Conservation (phyloP, 1,140 invertebrate species). For the Eupristina koningsbergeri region DNA sequence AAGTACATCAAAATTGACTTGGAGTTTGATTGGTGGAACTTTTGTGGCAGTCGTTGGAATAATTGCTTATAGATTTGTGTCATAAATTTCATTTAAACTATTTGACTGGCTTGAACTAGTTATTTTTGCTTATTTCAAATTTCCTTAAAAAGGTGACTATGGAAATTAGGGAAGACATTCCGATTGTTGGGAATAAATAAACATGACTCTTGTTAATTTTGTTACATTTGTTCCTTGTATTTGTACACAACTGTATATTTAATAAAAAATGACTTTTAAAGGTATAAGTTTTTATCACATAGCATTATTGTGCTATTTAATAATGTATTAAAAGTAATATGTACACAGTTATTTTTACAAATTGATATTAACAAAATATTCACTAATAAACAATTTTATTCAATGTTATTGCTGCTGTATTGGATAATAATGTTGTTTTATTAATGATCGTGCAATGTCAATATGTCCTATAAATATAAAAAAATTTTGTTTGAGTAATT, state of each 20-base stretch:
- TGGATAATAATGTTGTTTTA: conserved; percentile 72
- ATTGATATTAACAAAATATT: conserved; percentile 42
- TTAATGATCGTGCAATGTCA: conserved; percentile 73
- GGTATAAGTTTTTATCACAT: conserved; percentile 37
- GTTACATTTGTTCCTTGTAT: conserved; percentile 51
- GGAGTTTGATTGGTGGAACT: conserved; percentile 68
- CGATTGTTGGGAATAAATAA: conserved; percentile 47
- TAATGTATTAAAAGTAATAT: conserved; percentile 47
- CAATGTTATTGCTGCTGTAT: conserved; percentile 28
- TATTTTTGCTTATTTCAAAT: conserved; percentile 25
- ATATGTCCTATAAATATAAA: conserved; percentile 74
- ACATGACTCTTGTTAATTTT: conserved; percentile 43
- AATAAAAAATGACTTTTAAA: conserved; percentile 50
- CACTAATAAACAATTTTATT: conserved; percentile 44
- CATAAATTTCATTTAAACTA: conserved; percentile 58
- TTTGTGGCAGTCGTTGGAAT: conserved; percentile 62
- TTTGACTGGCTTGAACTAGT: conserved; percentile 54
- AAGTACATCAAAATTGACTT: conserved; percentile 58
- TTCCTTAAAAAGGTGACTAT: background rate
- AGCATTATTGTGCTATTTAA: conserved; percentile 37
- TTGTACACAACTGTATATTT: conserved; percentile 53
- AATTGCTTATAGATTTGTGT: conserved; percentile 65
- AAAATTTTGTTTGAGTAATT: conserved; percentile 25
- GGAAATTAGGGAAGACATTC: conserved; percentile 45
- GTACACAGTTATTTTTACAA: conserved; percentile 49